Conservation (phyloP, 2,113 vertebrate genomes). For the Pituophis catenifer region DNA sequence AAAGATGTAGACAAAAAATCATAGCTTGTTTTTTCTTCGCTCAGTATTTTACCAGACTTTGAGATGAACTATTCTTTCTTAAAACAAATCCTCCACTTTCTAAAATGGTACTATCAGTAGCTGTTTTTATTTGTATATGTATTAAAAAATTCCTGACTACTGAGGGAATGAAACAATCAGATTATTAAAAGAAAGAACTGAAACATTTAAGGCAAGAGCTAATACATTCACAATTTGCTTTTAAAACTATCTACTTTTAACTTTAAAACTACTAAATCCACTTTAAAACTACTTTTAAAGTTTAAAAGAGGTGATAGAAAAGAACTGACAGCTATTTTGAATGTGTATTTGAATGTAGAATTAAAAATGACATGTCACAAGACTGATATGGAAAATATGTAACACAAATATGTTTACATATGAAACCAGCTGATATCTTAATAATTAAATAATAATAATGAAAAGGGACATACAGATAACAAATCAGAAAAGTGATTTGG, state of each 20-base stretch:
- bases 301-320: not conserved
- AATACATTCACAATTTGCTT: not conserved
- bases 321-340: not conserved
- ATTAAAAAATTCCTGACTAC: not conserved
- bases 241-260: not conserved
- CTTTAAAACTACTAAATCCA: not conserved
- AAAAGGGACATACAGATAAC: not conserved
- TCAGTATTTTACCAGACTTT: not conserved
- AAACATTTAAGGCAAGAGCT: not conserved
- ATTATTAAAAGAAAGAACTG: not conserved
- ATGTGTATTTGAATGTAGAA: not conserved
- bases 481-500: not conserved
- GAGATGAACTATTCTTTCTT: not conserved
- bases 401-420: not conserved
- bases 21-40: not conserved
- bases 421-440: not conserved
- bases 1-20: not conserved
- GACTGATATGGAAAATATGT: not conserved
- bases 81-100: not conserved
- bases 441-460: not conserved
- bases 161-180: not conserved
- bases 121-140: not conserved
- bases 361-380: not conserved
- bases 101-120: not conserved
- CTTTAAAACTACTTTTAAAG: not conserved